Base-by-base conservation (phyloP, 2,888 invertebrate genomes). In the Heliconius hortense region DNA sequence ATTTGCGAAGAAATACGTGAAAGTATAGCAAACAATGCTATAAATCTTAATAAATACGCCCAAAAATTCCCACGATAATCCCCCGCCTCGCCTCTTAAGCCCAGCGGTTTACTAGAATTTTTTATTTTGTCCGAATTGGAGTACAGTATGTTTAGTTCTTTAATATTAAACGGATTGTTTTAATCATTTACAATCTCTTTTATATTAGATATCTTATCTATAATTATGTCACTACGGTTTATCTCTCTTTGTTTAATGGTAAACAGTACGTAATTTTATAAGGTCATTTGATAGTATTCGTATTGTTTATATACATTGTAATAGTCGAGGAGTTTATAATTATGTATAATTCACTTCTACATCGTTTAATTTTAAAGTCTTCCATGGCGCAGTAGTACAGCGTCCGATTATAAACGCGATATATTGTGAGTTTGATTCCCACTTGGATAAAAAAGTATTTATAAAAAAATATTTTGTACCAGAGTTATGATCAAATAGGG, bases 1-100 rank as follows among this genome's bases (percentile, higher is more conserved):
- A 70, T 72, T 75, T 77, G 24, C 62, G 60, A 74, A 68, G 62
- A 73, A 77, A 79, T 77, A 69, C 73, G 72, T 67, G 62, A 76
- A 73, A 77, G 74, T 77, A 78, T 76, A 72, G 73, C 74, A 79
- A 81, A 81, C 79, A 79, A 80, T 81, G 80, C 78, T 74, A 80
- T 82, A 81, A 82, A 82, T 82, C 82, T 81, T 78, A 80, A 82
- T 80, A 82, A 81, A 80, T 82, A 79, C 79, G 80, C 74, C 76
- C 72, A 73, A 80, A 81, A 81, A 81, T 78, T 78, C 74, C 78
- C 76, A 64, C 74, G 74, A 76, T 78, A 78, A 78, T 76, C 70
- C 77, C 43, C 43, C 71, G 56, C 73, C 71, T 63, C 74, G 76
- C 73, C 74, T 48, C 72, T 67, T 77, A 76, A 77, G 73, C 73